A percentile compares a stretch with the other conserved stretches of the same genome.
Conservation (phyloP, 1,140 invertebrate species). For the Aphis craccivora region DNA sequence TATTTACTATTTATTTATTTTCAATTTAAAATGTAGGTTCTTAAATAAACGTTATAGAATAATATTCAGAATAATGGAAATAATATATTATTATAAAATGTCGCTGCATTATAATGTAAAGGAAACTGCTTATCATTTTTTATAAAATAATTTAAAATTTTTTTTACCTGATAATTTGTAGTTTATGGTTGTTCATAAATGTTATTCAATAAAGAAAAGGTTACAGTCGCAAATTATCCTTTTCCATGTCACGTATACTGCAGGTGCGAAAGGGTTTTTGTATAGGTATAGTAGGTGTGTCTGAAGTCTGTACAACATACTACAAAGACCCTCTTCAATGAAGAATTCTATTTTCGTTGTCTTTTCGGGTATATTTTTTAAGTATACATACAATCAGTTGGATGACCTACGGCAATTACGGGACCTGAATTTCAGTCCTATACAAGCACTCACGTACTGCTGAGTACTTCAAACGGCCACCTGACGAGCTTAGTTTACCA, state of each 20-base stretch:
- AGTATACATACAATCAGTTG: neutral
- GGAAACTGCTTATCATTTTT: neutral
- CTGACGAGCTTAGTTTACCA: neutral
- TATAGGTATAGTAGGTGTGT: neutral
- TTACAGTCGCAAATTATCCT: conserved; percentile 25
- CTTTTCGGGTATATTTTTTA: neutral
- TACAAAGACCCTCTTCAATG: neutral
- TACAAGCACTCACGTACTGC: conserved; percentile 37
- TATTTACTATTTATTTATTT: neutral
- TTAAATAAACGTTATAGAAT: neutral
- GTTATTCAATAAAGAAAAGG: neutral
- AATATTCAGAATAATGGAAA: neutral
- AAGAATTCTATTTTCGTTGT: conserved; percentile 22
- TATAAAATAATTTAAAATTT: neutral
- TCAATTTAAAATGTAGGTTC: neutral
- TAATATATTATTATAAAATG: neutral
- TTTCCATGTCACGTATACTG: neutral
- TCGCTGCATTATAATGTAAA: neutral
- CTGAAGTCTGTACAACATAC: neutral
- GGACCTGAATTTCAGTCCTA: conserved; percentile 19
- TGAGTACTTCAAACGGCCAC: neutral
- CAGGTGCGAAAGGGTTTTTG: conserved; percentile 55
- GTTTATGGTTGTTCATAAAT: neutral
- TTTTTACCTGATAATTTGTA: neutral
- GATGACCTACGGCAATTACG: conserved; percentile 46